Evolutionary conservation across 2,797 vertebrate genomes (phyloP).

Genomic region (Hippoglossus hippoglossus): DNA sequence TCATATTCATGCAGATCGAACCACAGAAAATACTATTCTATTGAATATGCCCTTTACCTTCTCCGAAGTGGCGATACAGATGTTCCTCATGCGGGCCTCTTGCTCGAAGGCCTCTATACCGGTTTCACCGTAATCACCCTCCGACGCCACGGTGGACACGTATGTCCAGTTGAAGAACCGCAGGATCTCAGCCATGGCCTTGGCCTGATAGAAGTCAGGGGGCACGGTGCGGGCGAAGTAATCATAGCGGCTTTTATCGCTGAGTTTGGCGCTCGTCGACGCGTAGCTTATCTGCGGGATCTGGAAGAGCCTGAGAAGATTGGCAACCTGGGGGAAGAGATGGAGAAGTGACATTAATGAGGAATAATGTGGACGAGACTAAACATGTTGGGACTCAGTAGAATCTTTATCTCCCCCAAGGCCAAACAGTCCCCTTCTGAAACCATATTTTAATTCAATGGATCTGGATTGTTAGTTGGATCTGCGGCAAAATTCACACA

Average conservation of each 20-base stretch:
- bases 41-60: slow-evolving; percentile 76
- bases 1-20: slow-evolving; percentile 2
- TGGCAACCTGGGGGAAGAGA: slow-evolving; percentile 89
- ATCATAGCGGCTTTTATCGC: slow-evolving; percentile 96
- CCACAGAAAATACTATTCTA: neutral
- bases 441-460: too few species aligned
- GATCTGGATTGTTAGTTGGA: too few species aligned
- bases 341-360: neutral
- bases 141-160: slow-evolving; percentile 96
- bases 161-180: slow-evolving; percentile 99
- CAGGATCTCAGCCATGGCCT: slow-evolving; percentile 98
- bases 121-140: slow-evolving; percentile 97
- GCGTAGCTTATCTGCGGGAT: slow-evolving; percentile 99
- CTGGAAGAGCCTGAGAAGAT: slow-evolving; percentile 97
- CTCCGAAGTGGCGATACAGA: slow-evolving; percentile 97
- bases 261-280: slow-evolving; percentile 98
- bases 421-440: too few species aligned
- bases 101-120: slow-evolving; percentile 99
- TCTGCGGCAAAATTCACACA: too few species aligned
- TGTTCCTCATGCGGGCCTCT: slow-evolving; percentile 95
- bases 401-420: too few species aligned
- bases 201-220: slow-evolving; percentile 98
- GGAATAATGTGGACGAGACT: too few species aligned
- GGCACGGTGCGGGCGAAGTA: slow-evolving; percentile 98
- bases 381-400: too few species aligned